phyloP scores from a whole-genome alignment of 2,113 vertebrate genomes.

The Podilymbus podiceps region DNA sequence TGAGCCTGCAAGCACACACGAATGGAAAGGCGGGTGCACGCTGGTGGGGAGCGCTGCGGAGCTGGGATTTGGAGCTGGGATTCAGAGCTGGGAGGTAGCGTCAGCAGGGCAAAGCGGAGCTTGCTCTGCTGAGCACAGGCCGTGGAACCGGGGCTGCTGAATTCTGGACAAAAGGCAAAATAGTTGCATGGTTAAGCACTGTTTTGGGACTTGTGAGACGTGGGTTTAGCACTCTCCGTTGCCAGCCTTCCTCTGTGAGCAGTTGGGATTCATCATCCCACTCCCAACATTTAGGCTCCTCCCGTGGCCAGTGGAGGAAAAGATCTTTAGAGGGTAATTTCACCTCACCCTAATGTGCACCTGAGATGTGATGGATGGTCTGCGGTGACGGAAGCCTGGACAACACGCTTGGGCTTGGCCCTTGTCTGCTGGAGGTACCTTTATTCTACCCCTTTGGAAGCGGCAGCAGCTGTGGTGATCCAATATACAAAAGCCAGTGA shows the following conservation, averaged over 20 bases:
- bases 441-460: not conserved
- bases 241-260: not conserved
- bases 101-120: not conserved
- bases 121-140: not conserved
- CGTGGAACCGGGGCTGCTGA: not conserved
- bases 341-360: not conserved
- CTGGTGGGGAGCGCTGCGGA: accelerated
- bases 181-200: accelerated
- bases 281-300: not conserved
- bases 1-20: accelerated
- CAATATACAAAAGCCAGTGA: not conserved
- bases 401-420: not conserved
- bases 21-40: accelerated
- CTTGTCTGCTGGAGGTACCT: not conserved
- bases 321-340: not conserved
- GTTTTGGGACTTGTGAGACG: not conserved
- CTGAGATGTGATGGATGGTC: not conserved
- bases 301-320: not conserved
- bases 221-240: accelerated
- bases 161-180: not conserved
- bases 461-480: not conserved
- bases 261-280: not conserved
- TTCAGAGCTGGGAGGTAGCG: not conserved
- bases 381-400: not conserved
- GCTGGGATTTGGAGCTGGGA: not conserved